Evolutionary conservation across 2,888 invertebrate genomes (phyloP), one percentile per base, ranked within the genome.

Genomic region (Cheilosia pagana): DNA sequence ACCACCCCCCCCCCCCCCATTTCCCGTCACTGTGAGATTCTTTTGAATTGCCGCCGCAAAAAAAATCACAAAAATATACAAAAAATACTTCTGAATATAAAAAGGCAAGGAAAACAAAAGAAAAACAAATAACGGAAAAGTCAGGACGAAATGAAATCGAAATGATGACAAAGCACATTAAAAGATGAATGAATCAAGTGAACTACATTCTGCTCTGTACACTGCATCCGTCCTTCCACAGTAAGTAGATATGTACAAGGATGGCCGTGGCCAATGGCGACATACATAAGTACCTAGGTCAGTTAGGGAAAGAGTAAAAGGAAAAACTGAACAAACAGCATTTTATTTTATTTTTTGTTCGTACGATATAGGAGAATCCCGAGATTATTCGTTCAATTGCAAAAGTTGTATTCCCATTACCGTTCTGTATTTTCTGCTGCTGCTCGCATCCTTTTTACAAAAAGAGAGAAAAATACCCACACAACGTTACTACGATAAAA

Each of bases 101-200:
- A 35, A 19, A 39, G 5, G 16, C 31, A 59, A 31, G 50, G 35
- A 50, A 43, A 62, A 82, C 50, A 57, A 62, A 71, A 68, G 55
- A 35, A 31, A 68, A 57, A 41, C 53, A 72, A 60, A 67, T 23
- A 76, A 68, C 35, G n/a, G 8, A 52, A 59, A 70, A 55, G 41
- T 10, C n/a, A 43, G 67, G 60, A 63, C 59, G 68, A 78, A 70
- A 70, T 65, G 67, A 82, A 85, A 74, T 79, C 79, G 70, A 85
- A 85, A 74, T 75, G 79, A 85, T 85, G 83, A 85, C 79, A 75
- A 75, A 75, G 83, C 68, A 85, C 74, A 85, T 85, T 79, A 79
- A 75, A 75, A 79, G 63, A 79, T 79, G 79, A 85, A 85, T 85
- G 79, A 85, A 85, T 78, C 55, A 67, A 81, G 70, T 57, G 74